Conservation (phyloP, 2,113 vertebrate species). For the Alligator mississippiensis region DNA sequence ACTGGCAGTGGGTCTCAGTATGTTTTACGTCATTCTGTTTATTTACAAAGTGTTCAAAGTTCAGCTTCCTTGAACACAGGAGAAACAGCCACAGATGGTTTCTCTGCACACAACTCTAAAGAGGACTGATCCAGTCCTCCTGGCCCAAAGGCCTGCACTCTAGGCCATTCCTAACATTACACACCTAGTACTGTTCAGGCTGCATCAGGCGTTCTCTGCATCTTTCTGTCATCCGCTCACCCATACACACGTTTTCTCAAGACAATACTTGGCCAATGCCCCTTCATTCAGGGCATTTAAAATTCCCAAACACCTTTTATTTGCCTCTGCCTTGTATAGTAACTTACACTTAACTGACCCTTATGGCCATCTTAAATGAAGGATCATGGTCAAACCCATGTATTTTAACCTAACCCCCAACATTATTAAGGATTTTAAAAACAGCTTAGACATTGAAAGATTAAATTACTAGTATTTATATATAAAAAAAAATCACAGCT, state of each 20-base stretch:
- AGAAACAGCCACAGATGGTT: background rate
- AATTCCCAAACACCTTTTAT: rapidly evolving
- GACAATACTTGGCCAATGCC: background rate
- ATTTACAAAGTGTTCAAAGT: background rate
- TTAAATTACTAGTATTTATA: no score
- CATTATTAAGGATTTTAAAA: background rate
- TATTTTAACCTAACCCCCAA: background rate
- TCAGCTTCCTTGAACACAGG: background rate
- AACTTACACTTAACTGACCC: background rate
- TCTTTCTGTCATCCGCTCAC: background rate
- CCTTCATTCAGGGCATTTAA: background rate
- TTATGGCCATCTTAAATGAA: background rate
- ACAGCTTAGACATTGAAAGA: background rate
- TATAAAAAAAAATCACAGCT: background rate
- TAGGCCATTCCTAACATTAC: background rate
- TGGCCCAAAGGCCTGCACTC: background rate
- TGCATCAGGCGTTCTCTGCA: background rate
- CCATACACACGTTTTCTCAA: background rate
- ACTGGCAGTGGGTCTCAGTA: background rate
- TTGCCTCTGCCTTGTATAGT: background rate
- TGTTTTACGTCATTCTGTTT: background rate
- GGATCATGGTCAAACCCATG: background rate
- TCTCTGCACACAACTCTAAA: background rate
- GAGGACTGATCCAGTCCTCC: background rate
- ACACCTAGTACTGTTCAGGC: background rate